These are phyloP conservation scores for Pungitius pungitius DNA, from an alignment of 2,113 vertebrate genomes.

Conservation along the genomic window DNA sequence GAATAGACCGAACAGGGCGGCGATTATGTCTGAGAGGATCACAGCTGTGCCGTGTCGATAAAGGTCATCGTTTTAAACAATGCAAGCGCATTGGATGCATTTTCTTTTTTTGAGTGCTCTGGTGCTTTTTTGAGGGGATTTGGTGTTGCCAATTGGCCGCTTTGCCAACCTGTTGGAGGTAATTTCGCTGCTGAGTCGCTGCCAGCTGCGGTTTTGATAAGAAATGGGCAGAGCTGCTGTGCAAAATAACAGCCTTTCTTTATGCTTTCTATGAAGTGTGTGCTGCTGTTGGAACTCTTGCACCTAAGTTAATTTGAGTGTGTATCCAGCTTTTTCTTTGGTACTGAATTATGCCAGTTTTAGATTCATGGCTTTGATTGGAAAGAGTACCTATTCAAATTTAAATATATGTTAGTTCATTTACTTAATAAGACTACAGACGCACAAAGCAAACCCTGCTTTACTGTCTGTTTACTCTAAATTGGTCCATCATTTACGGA, in stretches of 20 bases:
- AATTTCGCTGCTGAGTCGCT: conserved; percentile 24
- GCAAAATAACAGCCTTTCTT: conserved; percentile 24
- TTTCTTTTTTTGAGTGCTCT: conserved; percentile 17
- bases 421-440: neutral
- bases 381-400: neutral
- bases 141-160: conserved; percentile 35
- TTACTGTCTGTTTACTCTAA: neutral
- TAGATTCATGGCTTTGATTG: neutral
- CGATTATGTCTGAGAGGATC: conserved; percentile 21
- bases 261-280: neutral
- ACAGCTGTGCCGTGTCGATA: conserved; percentile 12
- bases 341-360: neutral
- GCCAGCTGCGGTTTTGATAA: conserved; percentile 56
- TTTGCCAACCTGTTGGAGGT: conserved; percentile 44
- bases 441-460: neutral
- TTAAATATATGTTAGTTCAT: neutral
- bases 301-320: neutral
- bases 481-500: neutral
- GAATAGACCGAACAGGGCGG: neutral
- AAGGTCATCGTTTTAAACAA: conserved; percentile 16
- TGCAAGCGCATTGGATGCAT: conserved; percentile 1
- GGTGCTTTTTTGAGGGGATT: conserved; percentile 29
- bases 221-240: conserved; percentile 19
- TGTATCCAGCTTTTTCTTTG: neutral
- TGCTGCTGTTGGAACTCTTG: conserved; percentile 6